phyloP scores from a whole-genome alignment of 1,140 invertebrate genomes.

The Aphaenogaster ashmeadi region DNA sequence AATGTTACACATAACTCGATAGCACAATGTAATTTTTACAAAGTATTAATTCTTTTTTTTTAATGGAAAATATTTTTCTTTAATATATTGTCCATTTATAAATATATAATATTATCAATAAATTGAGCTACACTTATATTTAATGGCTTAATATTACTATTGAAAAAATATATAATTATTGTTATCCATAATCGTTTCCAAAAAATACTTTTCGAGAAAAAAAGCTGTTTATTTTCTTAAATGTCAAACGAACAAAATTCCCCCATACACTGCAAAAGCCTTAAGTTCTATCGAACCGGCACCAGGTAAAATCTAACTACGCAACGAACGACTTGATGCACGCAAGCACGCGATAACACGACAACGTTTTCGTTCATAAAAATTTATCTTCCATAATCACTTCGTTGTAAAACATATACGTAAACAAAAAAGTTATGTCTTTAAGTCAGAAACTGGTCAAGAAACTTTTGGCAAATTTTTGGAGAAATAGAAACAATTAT shows the following conservation, averaged over 20 bases:
- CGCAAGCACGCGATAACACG: constrained; percentile 37
- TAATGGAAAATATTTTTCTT: neutral
- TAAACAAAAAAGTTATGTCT: neutral
- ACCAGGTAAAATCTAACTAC: constrained; percentile 15
- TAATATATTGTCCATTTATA: neutral
- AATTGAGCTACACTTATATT: neutral
- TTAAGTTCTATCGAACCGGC: constrained; percentile 1
- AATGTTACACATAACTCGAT: neutral
- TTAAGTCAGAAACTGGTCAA: neutral
- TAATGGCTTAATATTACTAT: neutral
- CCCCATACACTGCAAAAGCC: neutral
- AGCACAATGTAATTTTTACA: neutral
- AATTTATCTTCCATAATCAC: neutral
- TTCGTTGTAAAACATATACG: neutral
- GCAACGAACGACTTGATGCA: constrained; percentile 4
- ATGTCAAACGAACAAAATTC: constrained; percentile 33
- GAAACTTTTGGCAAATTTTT: neutral
- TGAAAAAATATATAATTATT: no score
- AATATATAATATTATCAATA: neutral
- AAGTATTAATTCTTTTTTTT: neutral
- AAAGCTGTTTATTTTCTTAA: constrained; percentile 4
- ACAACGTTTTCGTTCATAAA: constrained; percentile 1
- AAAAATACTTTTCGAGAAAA: neutral
- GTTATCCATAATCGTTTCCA: neutral
- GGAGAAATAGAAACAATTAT: neutral